Evolutionary conservation across 2,113 vertebrate species (phyloP), one percentile per base, ranked within the genome.

Genomic region (Tenrec ecaudatus): DNA sequence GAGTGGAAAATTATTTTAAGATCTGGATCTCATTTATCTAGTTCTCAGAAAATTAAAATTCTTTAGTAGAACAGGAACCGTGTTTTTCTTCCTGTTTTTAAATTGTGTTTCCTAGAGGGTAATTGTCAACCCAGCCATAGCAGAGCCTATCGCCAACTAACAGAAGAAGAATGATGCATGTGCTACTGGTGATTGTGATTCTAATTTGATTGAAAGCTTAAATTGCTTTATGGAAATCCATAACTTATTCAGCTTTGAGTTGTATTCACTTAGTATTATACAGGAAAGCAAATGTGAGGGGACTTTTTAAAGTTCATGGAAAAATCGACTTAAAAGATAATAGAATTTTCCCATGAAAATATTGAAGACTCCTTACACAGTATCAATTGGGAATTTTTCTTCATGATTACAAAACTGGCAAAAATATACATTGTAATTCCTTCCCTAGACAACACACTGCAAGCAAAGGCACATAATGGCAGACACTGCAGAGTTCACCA

Each of bases 1-100:
- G 94, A 97, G 94, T 97, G 96, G 97, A 96, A 97, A 95, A 94
- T 96, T 96, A 89, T 94, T 93, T 95, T 86, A 90, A 64, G 97
- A 93, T 66, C 85, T 84, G 86, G 20, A 91, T 94, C 83, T 93
- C 64, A 84, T 97, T 78, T 95, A 96, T 97, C 97, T 97, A 88
- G 92, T 96, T 96, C 95, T 97, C 94, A 94, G 90, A 96, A 96
- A 97, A 96, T 90, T 95, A 89, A 95, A 94, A 94, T 96, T 97
- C 85, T 93, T 96, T 95, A 95, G 86, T 95, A 97, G 92, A 96
- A 96, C 76, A 93, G 86, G 58, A 69, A 95, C 95, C 90, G 88
- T 96, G 85, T 95, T 95, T 96, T 96, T 94, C 82, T 96, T 97
- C 92, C 93, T 96, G 96, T 93, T 96, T 97, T 96, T 94, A 92